Evolutionary conservation across 2,797 vertebrate species (phyloP).

Genomic region (Coccyzus lansbergi): DNA sequence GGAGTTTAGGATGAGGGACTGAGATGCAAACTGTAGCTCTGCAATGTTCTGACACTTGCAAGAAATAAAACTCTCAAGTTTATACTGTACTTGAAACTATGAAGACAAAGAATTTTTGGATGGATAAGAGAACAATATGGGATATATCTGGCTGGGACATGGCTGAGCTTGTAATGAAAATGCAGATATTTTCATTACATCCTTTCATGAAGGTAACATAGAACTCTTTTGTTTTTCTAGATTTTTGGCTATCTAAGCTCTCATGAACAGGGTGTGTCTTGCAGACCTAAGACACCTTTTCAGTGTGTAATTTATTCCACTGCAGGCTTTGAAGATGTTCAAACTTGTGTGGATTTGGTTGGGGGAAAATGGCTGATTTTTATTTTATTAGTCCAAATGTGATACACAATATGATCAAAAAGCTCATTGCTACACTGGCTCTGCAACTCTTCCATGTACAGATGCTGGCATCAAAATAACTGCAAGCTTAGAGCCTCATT

Average conservation of each 20-base stretch:
- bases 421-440: not conserved
- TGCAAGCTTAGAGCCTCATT: not conserved
- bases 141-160: not conserved
- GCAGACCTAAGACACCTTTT: not conserved
- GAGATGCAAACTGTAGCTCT: not conserved
- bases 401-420: not conserved
- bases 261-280: slow-evolving; percentile 12
- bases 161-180: not conserved
- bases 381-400: not conserved
- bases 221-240: not conserved
- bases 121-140: not conserved
- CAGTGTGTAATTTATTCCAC: not conserved
- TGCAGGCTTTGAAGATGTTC: slow-evolving; percentile 12
- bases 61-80: not conserved
- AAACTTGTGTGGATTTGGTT: not conserved
- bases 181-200: not conserved
- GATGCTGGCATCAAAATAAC: not conserved
- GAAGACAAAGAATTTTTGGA: not conserved
- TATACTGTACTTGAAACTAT: not conserved
- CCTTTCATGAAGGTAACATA: not conserved
- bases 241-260: not conserved
- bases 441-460: not conserved
- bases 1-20: not conserved
- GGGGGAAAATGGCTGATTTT: not conserved
- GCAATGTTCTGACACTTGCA: not conserved